Evolutionary conservation across 2,888 invertebrate genomes (phyloP).

Genomic region (Sphaerophoria rueppellii): DNA sequence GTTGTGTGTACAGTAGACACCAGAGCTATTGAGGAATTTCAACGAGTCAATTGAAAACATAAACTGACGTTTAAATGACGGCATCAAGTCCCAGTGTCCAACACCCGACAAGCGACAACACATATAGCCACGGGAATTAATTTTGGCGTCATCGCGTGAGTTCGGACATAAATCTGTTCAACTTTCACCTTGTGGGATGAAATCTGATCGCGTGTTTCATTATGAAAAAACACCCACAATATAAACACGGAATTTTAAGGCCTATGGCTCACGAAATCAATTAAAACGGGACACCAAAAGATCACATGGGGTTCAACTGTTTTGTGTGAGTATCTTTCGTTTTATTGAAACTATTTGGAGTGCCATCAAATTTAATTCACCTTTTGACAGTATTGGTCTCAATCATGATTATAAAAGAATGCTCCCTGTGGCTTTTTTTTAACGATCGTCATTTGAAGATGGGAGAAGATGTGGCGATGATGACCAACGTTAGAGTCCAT

Average conservation of each 20-base stretch:
- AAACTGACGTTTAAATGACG: constrained; percentile 64
- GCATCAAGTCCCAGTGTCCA: constrained; percentile 15
- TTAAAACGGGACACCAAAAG: constrained; percentile 53
- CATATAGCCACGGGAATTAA: constrained; percentile 23
- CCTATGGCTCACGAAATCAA: constrained; percentile 57
- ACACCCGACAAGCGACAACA: background rate
- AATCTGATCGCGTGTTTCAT: constrained; percentile 32
- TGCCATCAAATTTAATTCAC: constrained; percentile 55
- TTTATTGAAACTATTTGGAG: constrained; percentile 47
- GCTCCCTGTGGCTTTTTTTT: constrained; percentile 9
- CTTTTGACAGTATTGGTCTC: constrained; percentile 15
- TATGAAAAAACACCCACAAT: constrained; percentile 36
- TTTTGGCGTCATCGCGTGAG: constrained; percentile 37
- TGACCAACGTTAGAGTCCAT: constrained; percentile 2
- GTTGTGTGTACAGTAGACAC: background rate
- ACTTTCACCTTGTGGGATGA: constrained; percentile 54
- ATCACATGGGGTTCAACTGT: constrained; percentile 52
- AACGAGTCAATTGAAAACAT: constrained; percentile 60
- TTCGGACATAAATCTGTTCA: constrained; percentile 37
- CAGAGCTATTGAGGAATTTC: constrained; percentile 36
- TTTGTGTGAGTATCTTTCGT: background rate
- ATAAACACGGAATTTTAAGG: constrained; percentile 24
- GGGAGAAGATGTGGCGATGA: background rate
- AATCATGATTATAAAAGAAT: constrained; percentile 11
- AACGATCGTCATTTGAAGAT: background rate